Base-by-base conservation (phyloP, 2,888 invertebrate species). In the Byasa hedistus region DNA sequence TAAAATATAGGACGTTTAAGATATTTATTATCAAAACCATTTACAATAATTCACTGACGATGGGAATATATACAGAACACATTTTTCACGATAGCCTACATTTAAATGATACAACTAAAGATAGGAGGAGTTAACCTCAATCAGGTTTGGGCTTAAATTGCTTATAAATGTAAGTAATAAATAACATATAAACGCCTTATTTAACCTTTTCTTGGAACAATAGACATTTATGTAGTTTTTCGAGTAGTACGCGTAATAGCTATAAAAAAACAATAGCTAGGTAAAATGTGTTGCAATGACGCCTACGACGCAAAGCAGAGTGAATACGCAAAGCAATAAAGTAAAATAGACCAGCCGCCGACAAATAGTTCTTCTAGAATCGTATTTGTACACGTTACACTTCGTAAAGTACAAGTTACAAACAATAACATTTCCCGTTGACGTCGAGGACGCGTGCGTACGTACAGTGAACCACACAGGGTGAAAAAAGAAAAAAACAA, bases 391-490 rank as follows among this genome's bases (percentile, higher is more conserved):
- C 71, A 73, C 70, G 71, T 73, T 75, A 76, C 72, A 73, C 70
- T 69, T 73, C 73, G 71, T 76, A 76, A 76, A 77, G 70, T 74
- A 65, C 70, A 71, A 71, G 68, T 69, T 69, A 69, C 66, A 69
- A 74, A 70, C 73, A 72, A 77, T 75, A 71, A 76, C 73, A 75
- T 71, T 74, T 74, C 70, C 75, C 74, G 73, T 72, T 71, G 71
- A 69, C 73, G 74, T 75, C 71, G 74, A 73, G 75, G 74, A 68
- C 72, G 70, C 70, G 69, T 72, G 70, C 58, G 61, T 62, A 66
- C 62, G 62, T 58, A 62, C 66, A 66, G 61, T 66, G 66, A 66
- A 61, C 66, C 61, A 62, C 32, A 39, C 44, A 32, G 44, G 52
- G 66, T 57, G 21, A 57, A 61, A 60, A 48, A 52, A 66, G 61